Percentiles rank a stretch among this genome's conserved stretches.
phyloP scores from a whole-genome alignment of 1,140 invertebrate species.

The Cataglyphis hispanica region DNA sequence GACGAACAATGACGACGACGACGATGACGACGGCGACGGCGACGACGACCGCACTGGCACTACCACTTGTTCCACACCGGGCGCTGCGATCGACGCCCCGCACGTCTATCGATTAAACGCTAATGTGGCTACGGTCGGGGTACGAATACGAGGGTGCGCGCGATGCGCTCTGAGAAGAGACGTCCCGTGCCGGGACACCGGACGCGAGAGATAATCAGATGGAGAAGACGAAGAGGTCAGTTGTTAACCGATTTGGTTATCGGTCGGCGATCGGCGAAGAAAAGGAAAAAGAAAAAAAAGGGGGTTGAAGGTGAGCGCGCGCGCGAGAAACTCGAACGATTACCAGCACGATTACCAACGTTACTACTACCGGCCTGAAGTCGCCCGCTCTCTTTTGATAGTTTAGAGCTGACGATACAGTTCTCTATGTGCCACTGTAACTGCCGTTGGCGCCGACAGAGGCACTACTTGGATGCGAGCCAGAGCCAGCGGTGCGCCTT shows the following conservation, averaged over 20 bases:
- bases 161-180: not conserved
- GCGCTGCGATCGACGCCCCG: constrained; percentile 73
- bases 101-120: constrained; percentile 70
- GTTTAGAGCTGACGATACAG: constrained; percentile 69
- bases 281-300: not conserved
- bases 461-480: constrained; percentile 83
- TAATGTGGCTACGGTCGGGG: constrained; percentile 49
- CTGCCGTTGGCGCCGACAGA: constrained; percentile 73
- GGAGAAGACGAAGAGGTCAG: too few relatives aligned
- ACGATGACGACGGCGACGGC: not conserved
- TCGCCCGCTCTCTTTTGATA: constrained; percentile 39
- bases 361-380: constrained; percentile 46
- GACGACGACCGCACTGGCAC: constrained; percentile 59
- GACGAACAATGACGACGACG: constrained; percentile 26
- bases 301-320: not conserved
- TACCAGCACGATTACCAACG: not conserved
- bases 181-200: not conserved
- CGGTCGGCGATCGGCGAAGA: not conserved
- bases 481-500: constrained; percentile 85
- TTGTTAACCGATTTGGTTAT: too few relatives aligned
- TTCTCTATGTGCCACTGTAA: constrained; percentile 78
- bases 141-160: constrained; percentile 11
- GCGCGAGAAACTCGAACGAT: constrained; percentile 11
- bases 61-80: constrained; percentile 73
- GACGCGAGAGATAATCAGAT: not conserved